These are phyloP conservation scores for Entomobrya multifasciata DNA, from an alignment of 2,888 invertebrate genomes.

Conservation along the genomic window DNA sequence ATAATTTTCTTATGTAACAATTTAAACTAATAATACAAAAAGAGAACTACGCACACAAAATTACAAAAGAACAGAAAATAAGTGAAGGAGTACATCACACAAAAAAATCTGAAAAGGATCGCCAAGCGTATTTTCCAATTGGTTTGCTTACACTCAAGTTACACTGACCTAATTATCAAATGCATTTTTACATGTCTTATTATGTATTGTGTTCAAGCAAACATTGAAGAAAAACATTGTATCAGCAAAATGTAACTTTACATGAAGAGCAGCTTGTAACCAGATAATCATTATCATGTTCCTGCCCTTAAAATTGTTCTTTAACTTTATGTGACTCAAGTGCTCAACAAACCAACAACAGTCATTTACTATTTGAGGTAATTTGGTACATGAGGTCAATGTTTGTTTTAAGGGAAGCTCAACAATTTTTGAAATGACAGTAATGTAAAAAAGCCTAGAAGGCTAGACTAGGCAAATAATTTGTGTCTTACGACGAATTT, in stretches of 20 bases:
- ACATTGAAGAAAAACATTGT: constrained; percentile 2
- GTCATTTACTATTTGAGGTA: background rate
- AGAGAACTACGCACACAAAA: constrained; percentile 6
- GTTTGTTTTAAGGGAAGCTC: too few species aligned
- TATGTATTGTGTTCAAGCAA: background rate
- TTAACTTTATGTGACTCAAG: background rate
- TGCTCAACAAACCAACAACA: background rate
- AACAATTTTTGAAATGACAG: too few species aligned
- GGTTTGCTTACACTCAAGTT: constrained; percentile 40
- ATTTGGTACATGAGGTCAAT: background rate
- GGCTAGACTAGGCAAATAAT: too few species aligned
- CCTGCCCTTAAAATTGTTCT: background rate
- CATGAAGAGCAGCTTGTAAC: background rate
- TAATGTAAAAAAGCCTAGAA: too few species aligned
- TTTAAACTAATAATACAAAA: constrained; percentile 7
- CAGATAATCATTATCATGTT: background rate
- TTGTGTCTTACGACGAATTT: too few species aligned
- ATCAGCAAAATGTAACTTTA: background rate
- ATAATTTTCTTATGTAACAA: background rate
- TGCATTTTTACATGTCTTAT: background rate
- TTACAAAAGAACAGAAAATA: background rate
- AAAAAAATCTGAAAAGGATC: background rate
- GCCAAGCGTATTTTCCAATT: constrained; percentile 29
- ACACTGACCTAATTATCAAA: constrained; percentile 48
- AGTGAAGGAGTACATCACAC: background rate